Conservation (phyloP, 2,113 vertebrate species). For the Pterocles burchelli region DNA sequence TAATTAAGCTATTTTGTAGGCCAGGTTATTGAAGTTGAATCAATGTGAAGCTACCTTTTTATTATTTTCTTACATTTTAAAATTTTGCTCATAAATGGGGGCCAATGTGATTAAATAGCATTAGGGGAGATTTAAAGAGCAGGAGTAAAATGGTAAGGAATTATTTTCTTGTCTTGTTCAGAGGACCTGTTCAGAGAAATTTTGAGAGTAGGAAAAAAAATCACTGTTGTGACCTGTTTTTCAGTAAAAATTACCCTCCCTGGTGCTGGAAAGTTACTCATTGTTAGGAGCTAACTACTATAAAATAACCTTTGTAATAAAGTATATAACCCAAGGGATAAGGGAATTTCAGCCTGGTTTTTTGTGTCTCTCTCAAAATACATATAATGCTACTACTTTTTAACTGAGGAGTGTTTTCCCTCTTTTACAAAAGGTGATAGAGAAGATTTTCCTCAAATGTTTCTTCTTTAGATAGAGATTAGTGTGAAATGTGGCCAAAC, state of each 20-base stretch:
- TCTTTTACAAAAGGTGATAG: neutral
- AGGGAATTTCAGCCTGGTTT: neutral
- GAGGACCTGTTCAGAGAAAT: neutral
- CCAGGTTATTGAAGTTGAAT: neutral
- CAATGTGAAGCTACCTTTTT: neutral
- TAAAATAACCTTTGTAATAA: neutral
- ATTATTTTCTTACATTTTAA: neutral
- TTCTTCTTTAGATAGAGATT: neutral
- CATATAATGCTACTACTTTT: neutral
- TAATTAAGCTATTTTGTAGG: constrained; percentile 4
- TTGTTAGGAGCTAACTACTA: neutral
- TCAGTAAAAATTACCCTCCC: neutral
- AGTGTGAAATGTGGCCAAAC: neutral
- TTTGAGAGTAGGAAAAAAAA: neutral
- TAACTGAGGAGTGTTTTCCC: neutral
- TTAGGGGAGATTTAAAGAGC: neutral
- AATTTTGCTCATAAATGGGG: neutral
- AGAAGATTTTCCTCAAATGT: neutral
- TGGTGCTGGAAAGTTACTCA: neutral
- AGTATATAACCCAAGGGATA: neutral
- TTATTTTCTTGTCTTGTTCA: neutral
- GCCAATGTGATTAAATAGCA: neutral
- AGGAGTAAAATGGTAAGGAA: neutral
- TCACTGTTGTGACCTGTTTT: accelerated
- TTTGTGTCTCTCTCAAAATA: neutral